Base-by-base conservation (phyloP, 1,140 invertebrate genomes). In the Drosophila punjabiensis region DNA sequence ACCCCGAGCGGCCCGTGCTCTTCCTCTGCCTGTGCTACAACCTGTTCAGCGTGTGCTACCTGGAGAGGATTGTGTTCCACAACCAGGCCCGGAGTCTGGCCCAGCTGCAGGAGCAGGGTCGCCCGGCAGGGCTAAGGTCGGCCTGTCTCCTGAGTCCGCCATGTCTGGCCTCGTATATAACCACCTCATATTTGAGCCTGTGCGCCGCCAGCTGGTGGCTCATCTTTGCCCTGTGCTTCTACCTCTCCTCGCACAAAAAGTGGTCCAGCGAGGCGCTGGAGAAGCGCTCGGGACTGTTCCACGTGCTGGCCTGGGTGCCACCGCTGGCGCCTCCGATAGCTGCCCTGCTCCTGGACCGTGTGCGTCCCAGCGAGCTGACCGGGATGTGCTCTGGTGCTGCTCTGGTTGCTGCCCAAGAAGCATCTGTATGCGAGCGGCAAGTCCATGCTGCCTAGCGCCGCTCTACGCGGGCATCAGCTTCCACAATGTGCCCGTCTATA, bases 251-350 rank as follows among this genome's bases (percentile, higher is more conserved):
- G 0, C 96, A 96, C 35, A 96, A 97, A 67, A 97, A 97, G 83
- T 98, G 97, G 97, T 97, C 96, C 32, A 97, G 97, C 69, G 97
- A 98, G 93, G 97, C 97, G 3, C 95, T 98, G 28, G 96, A 98
- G 83, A 95, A 96, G 62, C 96, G 97, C 13, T 96, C 96, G 0
- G 96, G 95, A n/a, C 95, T 97, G 83, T 95, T 98, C 59, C 98
- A 98, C 93, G 95, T 97, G 4, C 94, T 95, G 16, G 96, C 97
- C 16, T 98, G 98, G 98, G 96, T 96, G 45, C 93, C 97, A 62
- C 97, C 97, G 0, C 95, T 97, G 45, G 95, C 97, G 35, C 95
- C 97, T 77, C 97, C 97, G 2, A 97, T 97, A 67, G 95, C 96
- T 43, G 96, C 96, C n/a, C 92, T 97, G 24, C 95, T 97, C 10